Evolutionary conservation across 2,888 invertebrate genomes (phyloP).

Genomic region (Patella ulyssiponensis): DNA sequence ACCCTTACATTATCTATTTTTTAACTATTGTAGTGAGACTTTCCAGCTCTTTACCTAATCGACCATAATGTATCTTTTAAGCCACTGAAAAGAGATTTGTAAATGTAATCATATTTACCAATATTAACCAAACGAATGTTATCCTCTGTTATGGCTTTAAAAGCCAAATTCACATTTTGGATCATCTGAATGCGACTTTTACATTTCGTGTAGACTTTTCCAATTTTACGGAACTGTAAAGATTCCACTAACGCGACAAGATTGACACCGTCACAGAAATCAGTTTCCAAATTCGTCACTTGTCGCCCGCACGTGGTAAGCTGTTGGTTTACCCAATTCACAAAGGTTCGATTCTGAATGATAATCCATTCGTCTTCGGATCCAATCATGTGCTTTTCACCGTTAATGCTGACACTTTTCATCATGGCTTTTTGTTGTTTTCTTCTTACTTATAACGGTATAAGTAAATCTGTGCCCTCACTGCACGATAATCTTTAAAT

Average conservation of each 20-base stretch:
- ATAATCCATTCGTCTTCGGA: slow-evolving; percentile 79
- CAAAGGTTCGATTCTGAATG: slow-evolving; percentile 82
- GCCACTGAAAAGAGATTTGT: not conserved
- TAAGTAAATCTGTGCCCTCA: too few relatives aligned
- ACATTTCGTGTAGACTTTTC: slow-evolving; percentile 81
- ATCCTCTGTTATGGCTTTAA: slow-evolving; percentile 94
- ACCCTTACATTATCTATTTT: too few relatives aligned
- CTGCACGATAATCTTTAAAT: not conserved
- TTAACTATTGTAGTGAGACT: too few relatives aligned
- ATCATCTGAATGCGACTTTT: slow-evolving; percentile 95
- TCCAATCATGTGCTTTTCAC: not conserved
- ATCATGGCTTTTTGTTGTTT: not conserved
- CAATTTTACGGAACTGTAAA: slow-evolving; percentile 80
- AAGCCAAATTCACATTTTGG: slow-evolving; percentile 94
- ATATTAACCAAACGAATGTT: slow-evolving; percentile 98
- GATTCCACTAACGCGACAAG: slow-evolving; percentile 92
- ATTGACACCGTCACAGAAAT: slow-evolving; percentile 92
- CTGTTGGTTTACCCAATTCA: slow-evolving; percentile 96
- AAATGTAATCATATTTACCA: slow-evolving; percentile 76
- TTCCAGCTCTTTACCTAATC: too few relatives aligned
- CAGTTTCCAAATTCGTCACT: slow-evolving; percentile 88
- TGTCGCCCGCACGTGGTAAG: slow-evolving; percentile 71
- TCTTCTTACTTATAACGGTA: too few relatives aligned
- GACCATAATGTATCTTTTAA: not conserved
- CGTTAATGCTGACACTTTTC: not conserved